phyloP scores from a whole-genome alignment of 2,888 invertebrate genomes.

The Agrypnus murinus region DNA sequence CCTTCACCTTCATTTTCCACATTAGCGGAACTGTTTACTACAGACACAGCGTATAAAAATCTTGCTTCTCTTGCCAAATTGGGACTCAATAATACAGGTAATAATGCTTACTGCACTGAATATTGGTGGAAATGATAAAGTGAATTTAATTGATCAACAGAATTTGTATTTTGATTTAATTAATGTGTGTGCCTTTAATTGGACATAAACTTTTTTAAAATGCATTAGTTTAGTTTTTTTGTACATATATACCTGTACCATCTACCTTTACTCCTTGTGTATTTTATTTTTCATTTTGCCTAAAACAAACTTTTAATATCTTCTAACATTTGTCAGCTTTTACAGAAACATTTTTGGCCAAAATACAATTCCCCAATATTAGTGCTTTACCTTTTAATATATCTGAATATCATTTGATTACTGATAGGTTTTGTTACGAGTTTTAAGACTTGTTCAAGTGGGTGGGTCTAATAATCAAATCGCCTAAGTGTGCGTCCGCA shows the following conservation, averaged over 20 bases:
- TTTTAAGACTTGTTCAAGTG: no score
- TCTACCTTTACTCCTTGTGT: constrained; percentile 22
- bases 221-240: constrained; percentile 36
- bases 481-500: no score
- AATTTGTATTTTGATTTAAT: constrained; percentile 17
- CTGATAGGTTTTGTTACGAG: no score
- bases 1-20: constrained; percentile 81
- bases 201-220: constrained; percentile 47
- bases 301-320: no score
- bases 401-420: no score
- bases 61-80: constrained; percentile 92
- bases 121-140: constrained; percentile 42
- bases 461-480: no score
- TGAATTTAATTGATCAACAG: constrained; percentile 4
- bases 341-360: no score
- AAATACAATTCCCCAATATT: no score
- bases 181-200: no score
- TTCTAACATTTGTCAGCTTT: no score
- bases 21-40: constrained; percentile 84
- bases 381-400: no score
- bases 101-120: constrained; percentile 55
- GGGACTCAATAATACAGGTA: constrained; percentile 81
- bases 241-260: no score
- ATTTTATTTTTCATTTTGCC: background rate
- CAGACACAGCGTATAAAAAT: constrained; percentile 90